Evolutionary conservation across 2,797 vertebrate species (phyloP), one percentile per base, ranked within the genome.

Genomic region (Aeoliscus strigatus): DNA sequence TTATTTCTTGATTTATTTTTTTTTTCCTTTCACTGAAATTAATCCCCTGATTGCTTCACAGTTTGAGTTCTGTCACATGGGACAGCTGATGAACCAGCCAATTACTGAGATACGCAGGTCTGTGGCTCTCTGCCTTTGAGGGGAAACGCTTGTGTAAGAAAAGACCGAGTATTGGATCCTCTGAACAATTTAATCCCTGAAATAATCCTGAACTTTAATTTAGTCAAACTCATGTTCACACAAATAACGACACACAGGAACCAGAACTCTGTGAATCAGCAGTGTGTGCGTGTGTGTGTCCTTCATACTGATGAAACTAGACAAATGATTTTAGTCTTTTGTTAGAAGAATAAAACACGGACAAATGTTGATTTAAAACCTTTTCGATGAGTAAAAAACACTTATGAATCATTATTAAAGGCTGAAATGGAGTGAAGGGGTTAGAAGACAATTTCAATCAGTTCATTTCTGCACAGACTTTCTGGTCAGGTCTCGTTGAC

Each of bases 171-270:
- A 64, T 66, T 73, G 75, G 74, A 86, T 82, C 73, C 70, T 53
- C 65, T 66, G 80, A 84, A 87, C 84, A 86, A 86, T 80, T 86
- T 88, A 87, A 89, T 86, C 86, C 82, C 66, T 64, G 39, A 67
- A 81, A 83, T 87, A 88, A 88, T 87, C 85, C 84, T 52, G 63
- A 75, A 84, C 69, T 88, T 87, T 85, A 82, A 86, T 87, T 86
- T 86, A 74, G 75, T 83, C 68, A 75, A 81, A 85, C 82, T 81
- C 81, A 42, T 83, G 79, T 83, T 80, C 76, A 33, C 68, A 70
- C 62, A 75, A 75, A 80, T 81, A 79, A 67, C 79, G 38, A 66
- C 73, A 59, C 64, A 69, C 53, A 69, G 61, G 58, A 81, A 60
- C 66, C 51, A 40, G 63, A 63, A 66, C 58, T 36, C 28, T 77